These are phyloP conservation scores for Epirrhoe alternata DNA, from an alignment of 2,888 invertebrate species.

Conservation along the genomic window DNA sequence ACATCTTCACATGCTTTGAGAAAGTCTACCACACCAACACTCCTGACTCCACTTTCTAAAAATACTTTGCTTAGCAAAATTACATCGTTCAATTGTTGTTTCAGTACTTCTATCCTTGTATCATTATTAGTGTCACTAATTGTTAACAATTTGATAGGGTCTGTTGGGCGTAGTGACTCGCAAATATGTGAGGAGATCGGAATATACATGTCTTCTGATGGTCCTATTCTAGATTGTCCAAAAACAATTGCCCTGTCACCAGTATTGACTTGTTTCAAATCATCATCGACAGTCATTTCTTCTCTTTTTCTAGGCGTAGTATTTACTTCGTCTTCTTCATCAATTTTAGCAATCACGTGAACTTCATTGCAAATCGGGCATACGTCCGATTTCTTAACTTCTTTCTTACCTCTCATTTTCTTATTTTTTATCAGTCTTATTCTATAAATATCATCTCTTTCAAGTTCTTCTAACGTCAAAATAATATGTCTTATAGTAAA, in stretches of 20 bases:
- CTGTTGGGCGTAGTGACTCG: neutral
- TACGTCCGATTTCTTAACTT: neutral
- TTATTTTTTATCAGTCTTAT: conserved; percentile 50
- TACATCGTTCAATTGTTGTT: conserved; percentile 45
- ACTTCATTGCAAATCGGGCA: conserved; percentile 7
- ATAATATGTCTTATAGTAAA: conserved; percentile 44
- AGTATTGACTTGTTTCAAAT: neutral
- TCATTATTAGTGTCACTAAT: conserved; percentile 7
- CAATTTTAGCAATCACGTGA: neutral
- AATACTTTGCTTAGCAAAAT: conserved; percentile 46
- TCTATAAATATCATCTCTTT: conserved; percentile 56
- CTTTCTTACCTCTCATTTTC: conserved; percentile 41
- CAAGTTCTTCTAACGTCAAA: conserved; percentile 52
- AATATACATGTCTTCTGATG: conserved; percentile 1
- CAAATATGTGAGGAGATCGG: conserved; percentile 2
- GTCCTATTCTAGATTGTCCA: conserved; percentile 4
- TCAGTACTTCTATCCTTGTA: conserved; percentile 43
- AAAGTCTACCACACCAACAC: conserved; percentile 44
- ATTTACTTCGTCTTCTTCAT: neutral
- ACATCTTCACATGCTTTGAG: conserved; percentile 48
- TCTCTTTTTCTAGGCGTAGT: neutral
- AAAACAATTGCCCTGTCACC: neutral
- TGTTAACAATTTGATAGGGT: neutral
- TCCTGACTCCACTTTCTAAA: conserved; percentile 42
- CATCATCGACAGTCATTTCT: neutral